phyloP scores from a whole-genome alignment of 2,888 invertebrate species.

The Esperia sulphurella region DNA sequence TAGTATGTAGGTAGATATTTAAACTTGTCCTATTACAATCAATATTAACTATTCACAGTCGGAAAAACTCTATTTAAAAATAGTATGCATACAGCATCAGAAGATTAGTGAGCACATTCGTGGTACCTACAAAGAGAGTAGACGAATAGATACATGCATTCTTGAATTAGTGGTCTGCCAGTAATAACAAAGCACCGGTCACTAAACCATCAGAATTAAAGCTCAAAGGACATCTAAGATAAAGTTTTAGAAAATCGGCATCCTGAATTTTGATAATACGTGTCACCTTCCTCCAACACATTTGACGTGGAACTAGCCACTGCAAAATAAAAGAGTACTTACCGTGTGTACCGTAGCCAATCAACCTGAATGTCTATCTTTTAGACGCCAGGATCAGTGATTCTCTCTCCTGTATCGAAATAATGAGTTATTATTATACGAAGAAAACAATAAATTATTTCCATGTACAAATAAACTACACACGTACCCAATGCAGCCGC shows the following conservation, averaged over 20 bases:
- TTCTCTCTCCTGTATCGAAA: conserved; percentile 60
- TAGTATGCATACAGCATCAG: too few species aligned
- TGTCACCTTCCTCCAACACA: conserved; percentile 76
- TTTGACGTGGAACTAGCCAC: conserved; percentile 75
- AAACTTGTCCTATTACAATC: too few species aligned
- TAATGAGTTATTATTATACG: conserved; percentile 29
- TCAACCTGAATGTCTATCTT: conserved; percentile 65
- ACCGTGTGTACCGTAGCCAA: conserved; percentile 75
- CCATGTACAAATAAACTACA: conserved; percentile 24
- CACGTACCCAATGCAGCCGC: conserved; percentile 72
- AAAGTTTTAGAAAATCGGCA: conserved; percentile 29
- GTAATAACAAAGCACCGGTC: too few species aligned
- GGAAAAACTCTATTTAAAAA: too few species aligned
- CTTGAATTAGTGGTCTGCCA: too few species aligned
- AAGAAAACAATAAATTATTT: conserved; percentile 38
- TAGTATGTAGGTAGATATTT: too few species aligned
- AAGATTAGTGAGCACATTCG: too few species aligned
- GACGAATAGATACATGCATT: too few species aligned
- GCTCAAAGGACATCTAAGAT: neutral
- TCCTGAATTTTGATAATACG: conserved; percentile 70
- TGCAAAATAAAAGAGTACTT: conserved; percentile 53
- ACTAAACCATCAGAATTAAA: neutral
- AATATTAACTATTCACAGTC: too few species aligned
- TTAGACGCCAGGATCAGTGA: conserved; percentile 67
- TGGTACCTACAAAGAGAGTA: too few species aligned